phyloP scores from a whole-genome alignment of 2,888 invertebrate genomes.

The Ophion slaviceki region DNA sequence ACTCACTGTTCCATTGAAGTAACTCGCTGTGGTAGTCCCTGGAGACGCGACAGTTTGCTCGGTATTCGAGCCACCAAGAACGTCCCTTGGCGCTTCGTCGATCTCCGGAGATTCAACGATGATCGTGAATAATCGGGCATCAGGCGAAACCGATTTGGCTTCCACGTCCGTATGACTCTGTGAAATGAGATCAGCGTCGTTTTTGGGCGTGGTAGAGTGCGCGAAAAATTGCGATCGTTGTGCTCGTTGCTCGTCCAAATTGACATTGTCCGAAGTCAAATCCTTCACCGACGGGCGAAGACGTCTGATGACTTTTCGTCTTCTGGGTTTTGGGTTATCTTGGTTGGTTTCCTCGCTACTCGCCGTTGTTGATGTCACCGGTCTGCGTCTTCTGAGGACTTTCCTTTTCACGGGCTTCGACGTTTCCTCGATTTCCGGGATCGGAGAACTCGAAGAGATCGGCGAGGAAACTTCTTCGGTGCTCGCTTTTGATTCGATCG shows the following conservation, averaged over 20 bases:
- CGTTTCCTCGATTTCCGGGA: conserved; percentile 40
- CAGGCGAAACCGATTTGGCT: conserved; percentile 15
- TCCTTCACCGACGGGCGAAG: conserved; percentile 68
- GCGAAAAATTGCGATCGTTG: conserved; percentile 19
- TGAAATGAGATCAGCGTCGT: not conserved
- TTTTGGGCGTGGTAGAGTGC: conserved; percentile 9
- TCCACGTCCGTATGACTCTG: conserved; percentile 14
- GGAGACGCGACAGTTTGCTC: not conserved
- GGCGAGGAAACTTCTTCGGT: not conserved
- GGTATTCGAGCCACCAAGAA: conserved; percentile 7
- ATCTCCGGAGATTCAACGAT: conserved; percentile 23
- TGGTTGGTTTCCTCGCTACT: conserved; percentile 36
- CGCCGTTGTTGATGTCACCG: conserved; percentile 56
- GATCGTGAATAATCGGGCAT: conserved; percentile 44
- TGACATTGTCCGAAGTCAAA: not conserved
- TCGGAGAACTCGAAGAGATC: conserved; percentile 4
- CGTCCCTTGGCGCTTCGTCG: conserved; percentile 2
- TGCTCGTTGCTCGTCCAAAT: conserved; percentile 3
- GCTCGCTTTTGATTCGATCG: conserved; percentile 33
- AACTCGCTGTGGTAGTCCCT: not conserved
- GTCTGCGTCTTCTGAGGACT: conserved; percentile 73
- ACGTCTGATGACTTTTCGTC: conserved; percentile 76
- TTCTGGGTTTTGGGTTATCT: conserved; percentile 60
- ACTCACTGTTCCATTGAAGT: not conserved
- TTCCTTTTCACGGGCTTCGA: conserved; percentile 67